Conservation (phyloP, 2,113 vertebrate genomes). For the cattle (Bos taurus) region DNA sequence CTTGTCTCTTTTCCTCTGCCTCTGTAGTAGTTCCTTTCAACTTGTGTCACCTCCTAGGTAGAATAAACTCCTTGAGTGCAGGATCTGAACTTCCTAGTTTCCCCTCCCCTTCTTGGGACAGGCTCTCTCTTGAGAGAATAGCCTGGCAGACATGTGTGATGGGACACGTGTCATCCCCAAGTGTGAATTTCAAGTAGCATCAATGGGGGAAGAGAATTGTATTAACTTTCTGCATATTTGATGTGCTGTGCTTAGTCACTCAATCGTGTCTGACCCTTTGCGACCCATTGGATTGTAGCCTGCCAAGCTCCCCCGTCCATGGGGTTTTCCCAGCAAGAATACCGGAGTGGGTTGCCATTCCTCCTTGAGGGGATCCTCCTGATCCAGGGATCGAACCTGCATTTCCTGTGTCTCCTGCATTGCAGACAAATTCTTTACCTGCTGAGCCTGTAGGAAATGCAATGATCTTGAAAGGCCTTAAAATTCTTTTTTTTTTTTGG, state of each 20-base stretch:
- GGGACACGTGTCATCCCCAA: not conserved
- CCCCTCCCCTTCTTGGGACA: not conserved
- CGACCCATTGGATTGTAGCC: not conserved
- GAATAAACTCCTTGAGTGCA: not conserved
- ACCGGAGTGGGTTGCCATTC: not conserved
- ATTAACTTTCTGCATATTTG: not conserved
- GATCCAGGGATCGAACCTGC: not conserved
- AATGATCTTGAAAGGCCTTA: not conserved
- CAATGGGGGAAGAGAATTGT: not conserved
- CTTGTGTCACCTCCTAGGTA: not conserved
- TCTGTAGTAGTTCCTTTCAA: not conserved
- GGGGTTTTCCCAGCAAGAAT: not conserved
- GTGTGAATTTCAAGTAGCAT: not conserved
- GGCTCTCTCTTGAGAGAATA: not conserved
- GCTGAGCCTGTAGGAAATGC: not conserved
- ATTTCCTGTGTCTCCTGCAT: not conserved
- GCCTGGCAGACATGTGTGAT: not conserved
- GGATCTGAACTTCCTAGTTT: not conserved
- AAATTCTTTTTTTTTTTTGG: not conserved
- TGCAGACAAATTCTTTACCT: not conserved
- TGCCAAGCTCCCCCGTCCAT: not conserved
- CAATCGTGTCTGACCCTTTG: rapidly evolving
- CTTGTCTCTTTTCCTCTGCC: not conserved
- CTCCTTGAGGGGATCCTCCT: not conserved
- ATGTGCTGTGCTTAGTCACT: not conserved